Evolutionary conservation across 2,113 vertebrate genomes (phyloP).

Genomic region (Grammomys dolichurus): DNA sequence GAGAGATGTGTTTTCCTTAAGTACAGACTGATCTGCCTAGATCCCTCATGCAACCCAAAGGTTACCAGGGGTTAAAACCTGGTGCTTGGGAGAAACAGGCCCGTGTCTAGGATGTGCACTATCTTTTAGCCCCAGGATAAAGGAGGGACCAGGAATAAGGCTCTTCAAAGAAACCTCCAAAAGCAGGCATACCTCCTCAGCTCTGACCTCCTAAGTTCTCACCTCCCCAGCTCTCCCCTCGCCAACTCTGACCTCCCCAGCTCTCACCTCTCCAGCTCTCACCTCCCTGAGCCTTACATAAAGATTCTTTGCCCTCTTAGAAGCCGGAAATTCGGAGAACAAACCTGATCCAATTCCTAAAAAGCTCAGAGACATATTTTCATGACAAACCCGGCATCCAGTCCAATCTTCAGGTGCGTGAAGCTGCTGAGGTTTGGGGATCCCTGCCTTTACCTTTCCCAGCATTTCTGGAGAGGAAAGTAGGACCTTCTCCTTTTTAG

Average conservation of each 20-base stretch:
- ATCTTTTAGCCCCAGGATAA: neutral
- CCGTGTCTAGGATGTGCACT: neutral
- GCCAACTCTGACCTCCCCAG: neutral
- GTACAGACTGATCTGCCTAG: neutral
- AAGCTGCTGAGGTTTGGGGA: neutral
- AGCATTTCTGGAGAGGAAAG: neutral
- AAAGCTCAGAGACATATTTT: fast-evolving
- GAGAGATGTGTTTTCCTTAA: neutral
- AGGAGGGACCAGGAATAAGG: neutral
- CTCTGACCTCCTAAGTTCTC: neutral
- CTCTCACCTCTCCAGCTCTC: neutral
- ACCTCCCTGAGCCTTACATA: neutral
- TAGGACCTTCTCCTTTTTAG: neutral
- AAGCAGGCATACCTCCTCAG: neutral
- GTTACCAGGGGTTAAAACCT: neutral
- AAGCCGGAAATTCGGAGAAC: neutral
- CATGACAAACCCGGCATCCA: fast-evolving
- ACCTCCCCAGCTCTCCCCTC: neutral
- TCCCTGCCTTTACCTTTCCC: neutral
- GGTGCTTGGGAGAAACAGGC: neutral
- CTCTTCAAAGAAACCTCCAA: neutral
- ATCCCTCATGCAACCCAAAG: neutral
- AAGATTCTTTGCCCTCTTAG: constrained; percentile 41
- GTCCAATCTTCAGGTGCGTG: constrained; percentile 59
- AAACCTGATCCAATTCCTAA: constrained; percentile 50